A percentile compares a stretch with the other conserved stretches of the same genome.
phyloP scores from a whole-genome alignment of 1,140 invertebrate species.

The Charaxes varanes region DNA sequence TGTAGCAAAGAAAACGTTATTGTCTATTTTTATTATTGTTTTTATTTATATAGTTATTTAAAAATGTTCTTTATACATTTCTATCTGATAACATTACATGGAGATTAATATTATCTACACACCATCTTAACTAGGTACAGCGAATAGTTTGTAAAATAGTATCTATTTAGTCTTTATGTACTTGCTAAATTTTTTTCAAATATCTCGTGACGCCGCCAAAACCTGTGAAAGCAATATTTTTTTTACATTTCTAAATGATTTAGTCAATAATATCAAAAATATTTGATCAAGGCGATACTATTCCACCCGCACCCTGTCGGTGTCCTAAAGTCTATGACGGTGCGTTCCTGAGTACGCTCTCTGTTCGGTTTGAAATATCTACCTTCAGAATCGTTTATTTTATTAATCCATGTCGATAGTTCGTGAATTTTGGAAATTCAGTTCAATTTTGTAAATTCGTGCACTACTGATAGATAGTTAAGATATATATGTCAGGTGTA shows the following conservation, averaged over 20 bases:
- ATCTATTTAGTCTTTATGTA: conserved; percentile 48
- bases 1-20: conserved; percentile 38
- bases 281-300: too few species aligned
- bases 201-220: conserved; percentile 11
- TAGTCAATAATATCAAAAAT: too few species aligned
- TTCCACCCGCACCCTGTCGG: too few species aligned
- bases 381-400: too few species aligned
- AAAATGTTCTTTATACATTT: conserved; percentile 48
- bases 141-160: neutral
- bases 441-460: too few species aligned
- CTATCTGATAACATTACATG: conserved; percentile 31
- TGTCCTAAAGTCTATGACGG: too few species aligned
- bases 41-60: conserved; percentile 48
- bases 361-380: too few species aligned
- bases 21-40: conserved; percentile 65
- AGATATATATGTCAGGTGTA: too few species aligned
- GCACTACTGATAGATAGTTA: too few species aligned
- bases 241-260: neutral
- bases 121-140: neutral
- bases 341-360: too few species aligned
- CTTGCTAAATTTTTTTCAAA: conserved; percentile 40
- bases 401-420: too few species aligned
- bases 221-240: neutral
- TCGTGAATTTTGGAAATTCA: too few species aligned
- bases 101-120: conserved; percentile 1